Evolutionary conservation across 2,797 vertebrate genomes (phyloP), one percentile per base, ranked within the genome.

Genomic region (Alca torda): DNA sequence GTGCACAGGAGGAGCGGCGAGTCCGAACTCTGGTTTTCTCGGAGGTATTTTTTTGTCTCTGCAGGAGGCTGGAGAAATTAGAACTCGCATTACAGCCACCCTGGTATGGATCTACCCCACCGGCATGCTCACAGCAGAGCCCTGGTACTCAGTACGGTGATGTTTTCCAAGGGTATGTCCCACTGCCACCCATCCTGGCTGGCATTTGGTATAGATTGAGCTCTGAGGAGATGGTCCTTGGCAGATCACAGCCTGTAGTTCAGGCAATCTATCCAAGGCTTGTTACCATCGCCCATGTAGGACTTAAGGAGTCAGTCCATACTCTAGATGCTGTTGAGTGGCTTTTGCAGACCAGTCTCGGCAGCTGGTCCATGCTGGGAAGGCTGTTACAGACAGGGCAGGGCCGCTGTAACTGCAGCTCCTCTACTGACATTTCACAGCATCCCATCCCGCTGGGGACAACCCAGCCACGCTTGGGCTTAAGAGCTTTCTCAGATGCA

Each of bases 1-100:
- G 0, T 16, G 51, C 13, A 20, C 53, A 45, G 73, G 41, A 78
- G 50, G 37, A 84, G 76, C 0, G 2, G 19, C 0, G 3, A 45
- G 56, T 24, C 64, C 56, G 26, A 59, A 33, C 70, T 37, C 30
- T 28, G 33, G 1, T 48, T 91, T 77, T 73, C 43, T 35, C 23
- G 57, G 67, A 54, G 60, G 39, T 56, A n/a, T 37, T 20, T 65
- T 67, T 46, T 41, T 35, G 14, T 25, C 65, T 61, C 45, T 51
- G 64, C 8, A 20, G 63, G 70, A 89, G 39, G 5, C 18, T 76
- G 43, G 76, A 80, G 80, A 33, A 45, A 50, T 8, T 7, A 41
- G 59, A 56, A 73, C 69, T 64, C 14, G 21, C 0, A 4, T 74
- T 77, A 4, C 31, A 84, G 77, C n/a, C 56, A 15, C 5, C 26